Conservation (phyloP, 2,113 vertebrate genomes). For the Saccopteryx leptura region DNA sequence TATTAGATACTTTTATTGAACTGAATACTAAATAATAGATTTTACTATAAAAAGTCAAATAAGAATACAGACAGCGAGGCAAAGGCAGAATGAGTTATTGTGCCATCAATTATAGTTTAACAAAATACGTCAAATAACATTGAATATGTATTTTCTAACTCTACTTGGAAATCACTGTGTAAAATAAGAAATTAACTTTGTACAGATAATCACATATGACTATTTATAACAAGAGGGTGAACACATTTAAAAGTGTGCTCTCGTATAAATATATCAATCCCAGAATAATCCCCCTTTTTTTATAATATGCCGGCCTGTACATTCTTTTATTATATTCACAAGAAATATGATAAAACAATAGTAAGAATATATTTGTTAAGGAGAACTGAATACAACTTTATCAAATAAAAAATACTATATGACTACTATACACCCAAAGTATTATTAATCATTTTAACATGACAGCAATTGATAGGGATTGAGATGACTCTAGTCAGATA, state of each 20-base stretch:
- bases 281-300: background rate
- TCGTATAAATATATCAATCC: background rate
- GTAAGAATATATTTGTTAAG: background rate
- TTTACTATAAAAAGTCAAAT: constrained; percentile 34
- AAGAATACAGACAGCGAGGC: constrained; percentile 1
- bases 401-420: background rate
- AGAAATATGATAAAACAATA: background rate
- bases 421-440: background rate
- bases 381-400: background rate
- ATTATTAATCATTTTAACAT: background rate
- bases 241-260: background rate
- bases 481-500: background rate
- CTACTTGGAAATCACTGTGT: background rate
- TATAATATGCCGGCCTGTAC: background rate
- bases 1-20: background rate
- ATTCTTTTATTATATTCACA: constrained; percentile 41
- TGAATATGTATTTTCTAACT: constrained; percentile 17
- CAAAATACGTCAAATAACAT: background rate
- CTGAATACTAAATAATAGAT: background rate
- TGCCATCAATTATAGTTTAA: constrained; percentile 37
- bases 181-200: constrained; percentile 38
- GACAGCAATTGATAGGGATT: background rate
- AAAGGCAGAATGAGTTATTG: constrained; percentile 53
- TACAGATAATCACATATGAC: background rate
- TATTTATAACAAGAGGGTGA: background rate